These are phyloP conservation scores for Porites evermanni DNA, from an alignment of 92 coral and sea anemone species.

Conservation along the genomic window DNA sequence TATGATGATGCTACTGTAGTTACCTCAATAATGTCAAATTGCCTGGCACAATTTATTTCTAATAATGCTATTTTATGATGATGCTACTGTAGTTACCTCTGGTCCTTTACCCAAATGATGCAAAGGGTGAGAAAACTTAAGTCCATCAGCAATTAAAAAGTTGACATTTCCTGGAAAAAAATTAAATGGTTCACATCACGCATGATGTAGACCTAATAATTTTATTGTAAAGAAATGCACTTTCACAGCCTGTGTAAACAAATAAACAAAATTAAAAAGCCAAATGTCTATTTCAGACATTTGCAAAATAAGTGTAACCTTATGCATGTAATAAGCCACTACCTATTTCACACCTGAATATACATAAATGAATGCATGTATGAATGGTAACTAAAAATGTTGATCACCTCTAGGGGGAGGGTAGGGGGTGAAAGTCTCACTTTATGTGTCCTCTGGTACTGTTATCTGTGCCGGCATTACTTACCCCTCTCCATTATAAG, in stretches of 20 bases:
- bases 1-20: neutral
- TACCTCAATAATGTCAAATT: slow-evolving; percentile 36
- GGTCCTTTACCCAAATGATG: slow-evolving; percentile 94
- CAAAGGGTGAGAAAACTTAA: slow-evolving; percentile 95
- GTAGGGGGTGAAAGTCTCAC: neutral
- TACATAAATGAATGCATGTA: too few species aligned
- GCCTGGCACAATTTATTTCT: neutral
- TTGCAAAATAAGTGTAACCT: too few species aligned
- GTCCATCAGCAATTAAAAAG: slow-evolving; percentile 95
- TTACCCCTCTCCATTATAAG: slow-evolving; percentile 87
- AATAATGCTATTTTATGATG: neutral
- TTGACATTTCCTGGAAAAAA: slow-evolving; percentile 79
- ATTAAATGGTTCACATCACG: neutral
- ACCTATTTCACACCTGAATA: too few species aligned
- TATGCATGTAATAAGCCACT: too few species aligned
- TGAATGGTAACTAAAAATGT: too few species aligned
- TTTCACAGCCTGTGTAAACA: too few species aligned
- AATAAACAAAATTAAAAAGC: too few species aligned
- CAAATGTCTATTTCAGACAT: too few species aligned
- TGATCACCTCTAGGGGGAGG: too few species aligned
- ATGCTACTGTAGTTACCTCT: slow-evolving; percentile 42
- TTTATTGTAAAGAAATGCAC: too few species aligned
- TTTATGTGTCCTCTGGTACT: too few species aligned
- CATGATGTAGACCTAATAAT: too few species aligned
- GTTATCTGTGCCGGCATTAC: neutral